Evolutionary conservation across 2,888 invertebrate species (phyloP), one percentile per base, ranked within the genome.

Genomic region (Phrixothrix hirtus): DNA sequence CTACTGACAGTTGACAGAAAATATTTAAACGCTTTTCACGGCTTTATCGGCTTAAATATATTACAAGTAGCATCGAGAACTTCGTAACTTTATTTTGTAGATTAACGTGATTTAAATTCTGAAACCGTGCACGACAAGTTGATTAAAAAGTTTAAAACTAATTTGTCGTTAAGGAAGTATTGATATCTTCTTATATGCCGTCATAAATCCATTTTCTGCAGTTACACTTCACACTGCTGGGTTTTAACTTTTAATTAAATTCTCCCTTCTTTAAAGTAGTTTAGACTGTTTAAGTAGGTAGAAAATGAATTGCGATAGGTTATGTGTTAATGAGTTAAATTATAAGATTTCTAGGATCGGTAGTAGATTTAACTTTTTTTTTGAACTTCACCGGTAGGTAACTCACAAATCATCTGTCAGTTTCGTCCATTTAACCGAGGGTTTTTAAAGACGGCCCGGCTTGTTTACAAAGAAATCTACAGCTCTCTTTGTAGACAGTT

Each of bases 61-160:
- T 63, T 58, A 58, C 57, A 60, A 63, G 49, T 21, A 37, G 41
- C 48, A 49, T 42, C 38, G 46, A 36, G 17, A 36, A 17, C 11
- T 59, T 57, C 46, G 44, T 55, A 57, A 59, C 52, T 57, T 55
- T 51, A 53, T 59, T 57, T 55, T 27, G 36, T 31, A 43, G 49
- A 57, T 55, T 59, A 57, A 59, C 57, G 45, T 46, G 57, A 52
- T 55, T 55, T 53, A 52, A 49, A 55, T 64, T 63, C 57, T 54
- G 64, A 45, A 55, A 63, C 64, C 68, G 66, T 62, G 64, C 62
- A 65, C 67, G 70, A 67, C 70, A 71, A 72, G 70, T 72, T 71
- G 69, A 71, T 73, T 72, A 71, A 71, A 72, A 73, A 69, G 69
- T 73, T 71, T 67, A 65, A 68, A 71, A 72, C 68, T 72, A 72